Evolutionary conservation across 2,888 invertebrate genomes (phyloP).

Genomic region (Oxystoma pomonae): DNA sequence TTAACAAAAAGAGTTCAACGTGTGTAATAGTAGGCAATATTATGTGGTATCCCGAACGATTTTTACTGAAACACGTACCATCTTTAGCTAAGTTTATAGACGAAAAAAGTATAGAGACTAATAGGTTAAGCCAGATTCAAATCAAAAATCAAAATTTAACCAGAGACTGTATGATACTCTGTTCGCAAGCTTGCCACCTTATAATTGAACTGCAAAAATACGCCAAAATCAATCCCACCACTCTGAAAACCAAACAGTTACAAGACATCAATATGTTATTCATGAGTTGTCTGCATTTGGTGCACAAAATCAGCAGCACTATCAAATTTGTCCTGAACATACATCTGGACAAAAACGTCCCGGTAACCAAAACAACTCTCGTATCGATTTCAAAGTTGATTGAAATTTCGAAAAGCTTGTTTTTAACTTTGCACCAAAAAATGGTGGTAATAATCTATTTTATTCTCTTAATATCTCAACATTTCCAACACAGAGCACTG

Average conservation of each 20-base stretch:
- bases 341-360: conserved; percentile 66
- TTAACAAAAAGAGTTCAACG: conserved; percentile 75
- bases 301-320: conserved; percentile 49
- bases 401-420: conserved; percentile 75
- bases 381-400: conserved; percentile 74
- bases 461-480: conserved; percentile 73
- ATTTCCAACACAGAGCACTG: conserved; percentile 71
- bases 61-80: conserved; percentile 63
- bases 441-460: conserved; percentile 67
- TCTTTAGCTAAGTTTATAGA: conserved; percentile 54
- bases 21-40: conserved; percentile 76
- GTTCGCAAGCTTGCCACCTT: conserved; percentile 55
- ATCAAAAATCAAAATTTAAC: conserved; percentile 56
- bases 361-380: conserved; percentile 73
- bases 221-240: conserved; percentile 47
- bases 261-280: conserved; percentile 53
- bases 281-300: conserved; percentile 49
- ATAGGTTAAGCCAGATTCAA: conserved; percentile 55
- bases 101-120: conserved; percentile 44
- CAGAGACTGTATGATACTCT: conserved; percentile 48
- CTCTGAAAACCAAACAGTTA: conserved; percentile 53
- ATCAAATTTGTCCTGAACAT: conserved; percentile 62
- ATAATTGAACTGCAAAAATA: conserved; percentile 57
- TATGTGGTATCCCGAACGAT: conserved; percentile 82
- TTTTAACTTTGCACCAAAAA: conserved; percentile 65